Evolutionary conservation across 1,140 invertebrate species (phyloP).

Genomic region (Trigoniulus corallinus): DNA sequence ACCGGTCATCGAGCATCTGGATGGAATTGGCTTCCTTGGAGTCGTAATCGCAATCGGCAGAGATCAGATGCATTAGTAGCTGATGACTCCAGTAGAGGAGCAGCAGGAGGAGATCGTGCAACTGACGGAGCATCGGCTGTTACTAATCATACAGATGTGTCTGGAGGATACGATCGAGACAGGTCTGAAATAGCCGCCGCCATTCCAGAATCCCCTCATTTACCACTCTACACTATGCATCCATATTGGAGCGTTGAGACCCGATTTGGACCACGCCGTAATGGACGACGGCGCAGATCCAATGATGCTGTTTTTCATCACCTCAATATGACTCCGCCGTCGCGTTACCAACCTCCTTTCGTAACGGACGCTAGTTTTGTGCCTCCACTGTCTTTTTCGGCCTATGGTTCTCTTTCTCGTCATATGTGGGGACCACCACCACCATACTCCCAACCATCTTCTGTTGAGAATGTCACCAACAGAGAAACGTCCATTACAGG

Average conservation of each 20-base stretch:
- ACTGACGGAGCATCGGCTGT: neutral
- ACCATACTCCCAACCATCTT: constrained; percentile 46
- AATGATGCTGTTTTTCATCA: constrained; percentile 18
- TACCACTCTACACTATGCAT: neutral
- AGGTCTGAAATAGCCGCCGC: neutral
- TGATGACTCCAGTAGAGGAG: neutral
- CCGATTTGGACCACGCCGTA: neutral
- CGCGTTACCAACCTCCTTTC: neutral
- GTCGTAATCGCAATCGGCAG: neutral
- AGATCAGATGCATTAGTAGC: neutral
- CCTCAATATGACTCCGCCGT: neutral
- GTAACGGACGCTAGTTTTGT: neutral
- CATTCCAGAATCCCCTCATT: neutral
- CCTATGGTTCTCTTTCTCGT: constrained; percentile 22
- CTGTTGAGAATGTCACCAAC: constrained; percentile 18
- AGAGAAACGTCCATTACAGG: constrained; percentile 10
- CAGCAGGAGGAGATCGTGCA: neutral
- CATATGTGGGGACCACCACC: constrained; percentile 51
- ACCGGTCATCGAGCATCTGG: constrained; percentile 6
- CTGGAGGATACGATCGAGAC: neutral
- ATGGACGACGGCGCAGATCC: constrained; percentile 7
- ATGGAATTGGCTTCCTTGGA: constrained; percentile 14
- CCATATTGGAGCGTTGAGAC: neutral
- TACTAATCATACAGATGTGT: neutral
- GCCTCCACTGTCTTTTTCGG: neutral